Evolutionary conservation across 1,140 invertebrate genomes (phyloP), one percentile per base, ranked within the genome.

Genomic region (Lepidotrigona ventralis): DNA sequence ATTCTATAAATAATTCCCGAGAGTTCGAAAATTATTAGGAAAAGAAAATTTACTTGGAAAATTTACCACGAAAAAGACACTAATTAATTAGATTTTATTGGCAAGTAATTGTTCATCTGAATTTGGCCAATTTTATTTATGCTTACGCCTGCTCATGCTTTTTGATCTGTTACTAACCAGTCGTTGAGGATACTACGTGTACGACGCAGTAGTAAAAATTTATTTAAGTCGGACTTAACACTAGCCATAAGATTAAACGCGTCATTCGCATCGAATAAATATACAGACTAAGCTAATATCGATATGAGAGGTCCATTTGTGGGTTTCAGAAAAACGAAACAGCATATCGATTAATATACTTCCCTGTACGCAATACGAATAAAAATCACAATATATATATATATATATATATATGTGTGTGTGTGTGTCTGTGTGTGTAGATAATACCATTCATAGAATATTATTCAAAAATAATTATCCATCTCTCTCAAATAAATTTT

Each of bases 141-240:
- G n/a, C 0, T 0, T 64, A 29, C 39, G 39, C 39, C 39, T 11
- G 39, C 39, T 46, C 6, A 46, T 46, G 6, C 6, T 46, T 46
- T 46, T 46, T 46, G 39, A 29, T 26, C 6, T 17, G 17, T 54
- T 70, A 46, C 21, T 29, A 19, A 0, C n/a, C 12, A 15, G 0
- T 53, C 4, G 9, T 15, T 21, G 14, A 58, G 51, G 3, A 11
- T 23, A 33, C 21, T 15, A 33, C n/a, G 21, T 39, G 19, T 39
- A 29, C 29, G 12, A 64, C 26, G 58, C 70, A 81, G 58, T 74
- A 74, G 51, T 74, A 74, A 54, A n/a, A 74, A 29, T 54, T 74
- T 81, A 26, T 29, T 39, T 29, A n/a, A 74, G 71, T 72, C 68
- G 54, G 23, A 54, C 46, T 63, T 33, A 53, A 80, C 26, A 17